phyloP scores from a whole-genome alignment of 1,140 invertebrate genomes.

The Macrostomum lignano region DNA sequence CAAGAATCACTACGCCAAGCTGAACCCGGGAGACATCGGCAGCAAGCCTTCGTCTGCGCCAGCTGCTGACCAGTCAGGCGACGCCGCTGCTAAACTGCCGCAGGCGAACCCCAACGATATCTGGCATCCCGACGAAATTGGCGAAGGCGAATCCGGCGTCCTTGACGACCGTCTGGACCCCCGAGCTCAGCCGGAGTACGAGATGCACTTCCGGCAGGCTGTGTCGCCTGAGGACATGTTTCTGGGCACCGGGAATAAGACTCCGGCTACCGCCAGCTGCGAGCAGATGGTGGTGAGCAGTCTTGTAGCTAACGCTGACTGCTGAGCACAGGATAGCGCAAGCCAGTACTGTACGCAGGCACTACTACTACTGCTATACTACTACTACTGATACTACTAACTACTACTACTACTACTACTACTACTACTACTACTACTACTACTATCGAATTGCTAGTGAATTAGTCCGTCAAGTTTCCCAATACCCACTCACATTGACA shows the following conservation, averaged over 20 bases:
- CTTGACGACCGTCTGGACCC: constrained; percentile 33
- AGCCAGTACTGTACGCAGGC: too few species aligned
- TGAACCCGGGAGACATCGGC: constrained; percentile 6
- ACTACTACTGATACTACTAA: too few species aligned
- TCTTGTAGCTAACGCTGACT: too few species aligned
- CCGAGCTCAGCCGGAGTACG: constrained; percentile 37
- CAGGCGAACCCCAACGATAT: constrained; percentile 30
- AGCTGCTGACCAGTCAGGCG: neutral
- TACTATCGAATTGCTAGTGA: too few species aligned
- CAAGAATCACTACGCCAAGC: constrained; percentile 6
- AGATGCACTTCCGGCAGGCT: constrained; percentile 50
- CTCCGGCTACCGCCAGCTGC: constrained; percentile 46
- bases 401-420: too few species aligned
- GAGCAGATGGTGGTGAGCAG: constrained; percentile 40
- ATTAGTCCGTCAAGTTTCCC: too few species aligned
- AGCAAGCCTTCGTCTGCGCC: constrained; percentile 1
- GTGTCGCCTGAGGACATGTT: constrained; percentile 55
- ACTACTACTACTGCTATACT: too few species aligned
- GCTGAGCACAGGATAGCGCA: too few species aligned
- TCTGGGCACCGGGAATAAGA: constrained; percentile 54
- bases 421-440: too few species aligned
- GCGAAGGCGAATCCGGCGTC: constrained; percentile 24
- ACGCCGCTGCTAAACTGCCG: neutral
- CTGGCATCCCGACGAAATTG: constrained; percentile 33
- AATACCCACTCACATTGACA: too few species aligned